Base-by-base conservation (phyloP, 2,113 vertebrate genomes). In the Cardinalis cardinalis region DNA sequence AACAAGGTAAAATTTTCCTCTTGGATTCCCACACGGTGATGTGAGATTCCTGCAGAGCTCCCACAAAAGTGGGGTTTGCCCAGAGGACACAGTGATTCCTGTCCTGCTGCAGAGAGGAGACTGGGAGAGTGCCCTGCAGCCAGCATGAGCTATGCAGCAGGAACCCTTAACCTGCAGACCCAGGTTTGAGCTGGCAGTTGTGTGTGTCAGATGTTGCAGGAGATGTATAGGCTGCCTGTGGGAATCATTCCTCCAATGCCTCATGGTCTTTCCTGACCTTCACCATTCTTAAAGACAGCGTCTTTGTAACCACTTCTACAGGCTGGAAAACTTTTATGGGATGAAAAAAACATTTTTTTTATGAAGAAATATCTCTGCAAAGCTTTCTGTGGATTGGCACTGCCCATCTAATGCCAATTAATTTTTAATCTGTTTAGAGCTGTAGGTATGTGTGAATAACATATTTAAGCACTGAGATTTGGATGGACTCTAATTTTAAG, bases 341-440 rank as follows among this genome's bases (percentile, higher is more conserved):
- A 49, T 40, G 9, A 78, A 48, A 20, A 69, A 83, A 68, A 82
- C 19, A 0, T 11, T 19, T 28, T 16, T 17, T 16, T 17, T 43
- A 79, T 77, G 25, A 36, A 38, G 15, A 66, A 69, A 69, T n/a
- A 49, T 36, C 21, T 87, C 51, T 3, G 2, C 3, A 5, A 87
- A 69, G 24, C 14, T 78, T 69, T 90, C 53, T 88, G 70, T 7
- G 4, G 21, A 46, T 84, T 64, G 29, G 58, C 15, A 14, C n/a
- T 75, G 58, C 51, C 34, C 75, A 7, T 56, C 69, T 81, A 78
- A 49, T 73, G 31, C 32, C 3, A 79, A 76, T 88, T 58, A 92
- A 90, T 82, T 89, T 79, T 82, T 88, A 63, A 94, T 76, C 51
- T 18, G 7, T 78, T 63, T 72, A 58, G 80, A 88, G 49, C 23